A percentile compares a stretch with the other conserved stretches of the same genome.
Conservation (phyloP, 2,113 vertebrate genomes). For the Fregata magnificens region DNA sequence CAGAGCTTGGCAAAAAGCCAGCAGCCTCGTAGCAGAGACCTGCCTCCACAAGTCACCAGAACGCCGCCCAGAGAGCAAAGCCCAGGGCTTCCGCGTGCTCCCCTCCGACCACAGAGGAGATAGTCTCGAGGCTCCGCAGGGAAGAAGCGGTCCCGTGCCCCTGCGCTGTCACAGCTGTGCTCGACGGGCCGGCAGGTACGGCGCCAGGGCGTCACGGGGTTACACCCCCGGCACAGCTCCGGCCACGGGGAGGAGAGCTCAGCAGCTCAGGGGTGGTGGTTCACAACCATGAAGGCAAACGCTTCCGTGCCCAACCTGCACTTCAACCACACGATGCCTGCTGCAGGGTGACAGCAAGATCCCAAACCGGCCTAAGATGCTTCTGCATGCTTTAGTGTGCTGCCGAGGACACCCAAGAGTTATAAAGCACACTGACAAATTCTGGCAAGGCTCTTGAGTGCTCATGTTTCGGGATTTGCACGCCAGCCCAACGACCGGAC, state of each 20-base stretch:
- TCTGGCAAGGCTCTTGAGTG: neutral
- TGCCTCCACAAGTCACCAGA: neutral
- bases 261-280: neutral
- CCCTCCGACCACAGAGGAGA: neutral
- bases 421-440: neutral
- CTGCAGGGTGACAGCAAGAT: neutral
- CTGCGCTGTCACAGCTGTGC: accelerated
- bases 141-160: neutral
- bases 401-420: neutral
- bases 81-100: accelerated
- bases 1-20: neutral
- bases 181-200: accelerated
- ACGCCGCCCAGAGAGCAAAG: neutral
- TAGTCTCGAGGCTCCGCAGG: accelerated
- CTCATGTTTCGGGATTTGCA: neutral
- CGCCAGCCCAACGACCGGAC: neutral
- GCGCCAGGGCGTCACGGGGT: accelerated
- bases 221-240: neutral
- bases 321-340: accelerated
- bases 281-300: neutral
- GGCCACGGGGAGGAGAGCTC: neutral
- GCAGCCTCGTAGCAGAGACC: neutral
- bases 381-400: accelerated
- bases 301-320: accelerated
- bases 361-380: neutral